Evolutionary conservation across 2,113 vertebrate species (phyloP).

Genomic region (Nothobranchius kuhntae): DNA sequence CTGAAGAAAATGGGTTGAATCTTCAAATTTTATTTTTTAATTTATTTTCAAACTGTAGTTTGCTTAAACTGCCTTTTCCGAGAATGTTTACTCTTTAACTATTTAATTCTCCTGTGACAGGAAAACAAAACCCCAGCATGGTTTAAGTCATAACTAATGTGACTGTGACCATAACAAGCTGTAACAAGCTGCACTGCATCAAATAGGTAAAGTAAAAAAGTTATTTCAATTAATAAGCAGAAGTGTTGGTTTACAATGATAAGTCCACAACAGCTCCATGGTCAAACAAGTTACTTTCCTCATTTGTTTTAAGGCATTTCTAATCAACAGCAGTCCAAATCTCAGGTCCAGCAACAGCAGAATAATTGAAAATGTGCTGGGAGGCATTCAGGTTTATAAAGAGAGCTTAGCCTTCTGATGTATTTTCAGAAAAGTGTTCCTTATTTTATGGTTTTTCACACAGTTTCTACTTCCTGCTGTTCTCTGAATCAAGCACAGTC

Average conservation of each 20-base stretch:
- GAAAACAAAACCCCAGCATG: no score
- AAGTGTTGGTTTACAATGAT: conserved; percentile 8
- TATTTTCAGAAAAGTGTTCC: conserved; percentile 45
- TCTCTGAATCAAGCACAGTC: conserved; percentile 49
- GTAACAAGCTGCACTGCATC: background rate
- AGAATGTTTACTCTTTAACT: no score
- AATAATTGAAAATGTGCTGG: conserved; percentile 53
- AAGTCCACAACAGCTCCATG: conserved; percentile 3
- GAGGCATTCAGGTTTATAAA: conserved; percentile 41
- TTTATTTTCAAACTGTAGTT: no score
- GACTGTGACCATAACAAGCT: background rate
- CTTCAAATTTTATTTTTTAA: no score
- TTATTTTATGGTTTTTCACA: conserved; percentile 40
- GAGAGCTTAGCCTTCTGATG: conserved; percentile 24
- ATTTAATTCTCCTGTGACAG: background rate
- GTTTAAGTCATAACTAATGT: background rate
- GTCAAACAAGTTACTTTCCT: conserved; percentile 16
- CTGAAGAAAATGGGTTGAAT: no score
- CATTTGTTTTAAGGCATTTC: conserved; percentile 31
- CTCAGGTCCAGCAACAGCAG: conserved; percentile 15
- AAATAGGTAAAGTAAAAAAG: conserved; percentile 1
- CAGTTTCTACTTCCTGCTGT: conserved; percentile 44
- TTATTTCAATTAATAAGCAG: background rate
- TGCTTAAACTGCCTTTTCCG: no score
- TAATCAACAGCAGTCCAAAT: conserved; percentile 44